A percentile compares a stretch with the other conserved stretches of the same genome.
These are phyloP conservation scores for Eubucco bourcierii DNA, from an alignment of 2,113 vertebrate species.

Conservation along the genomic window DNA sequence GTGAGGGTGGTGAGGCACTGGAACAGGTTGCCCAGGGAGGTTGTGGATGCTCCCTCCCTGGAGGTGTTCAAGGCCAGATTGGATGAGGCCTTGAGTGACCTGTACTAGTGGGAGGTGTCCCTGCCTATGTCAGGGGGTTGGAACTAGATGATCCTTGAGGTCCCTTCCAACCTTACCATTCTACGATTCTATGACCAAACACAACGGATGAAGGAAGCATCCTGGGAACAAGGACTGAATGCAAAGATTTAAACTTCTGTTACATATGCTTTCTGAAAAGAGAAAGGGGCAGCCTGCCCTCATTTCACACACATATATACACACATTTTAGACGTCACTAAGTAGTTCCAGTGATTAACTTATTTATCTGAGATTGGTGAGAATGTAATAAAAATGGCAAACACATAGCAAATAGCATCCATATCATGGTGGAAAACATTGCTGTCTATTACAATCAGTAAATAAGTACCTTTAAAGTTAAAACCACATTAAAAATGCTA, in stretches of 20 bases:
- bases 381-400: neutral
- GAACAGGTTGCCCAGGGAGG: too few species aligned
- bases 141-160: too few species aligned
- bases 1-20: too few species aligned
- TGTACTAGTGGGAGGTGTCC: too few species aligned
- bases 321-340: neutral
- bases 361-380: too few species aligned
- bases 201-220: neutral
- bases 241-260: rapidly evolving
- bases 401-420: neutral
- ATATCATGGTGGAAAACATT: neutral
- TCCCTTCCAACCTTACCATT: too few species aligned
- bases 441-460: neutral
- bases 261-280: neutral
- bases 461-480: neutral
- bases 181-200: too few species aligned
- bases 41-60: too few species aligned
- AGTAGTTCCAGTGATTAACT: neutral
- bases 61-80: too few species aligned
- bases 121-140: too few species aligned
- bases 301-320: neutral
- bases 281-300: neutral
- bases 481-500: neutral
- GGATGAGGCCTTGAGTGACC: too few species aligned
- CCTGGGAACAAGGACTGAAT: neutral